A percentile compares a stretch with the other conserved stretches of the same genome.
Evolutionary conservation across 2,797 vertebrate species (phyloP).

Genomic region (Anas bahamensis): DNA sequence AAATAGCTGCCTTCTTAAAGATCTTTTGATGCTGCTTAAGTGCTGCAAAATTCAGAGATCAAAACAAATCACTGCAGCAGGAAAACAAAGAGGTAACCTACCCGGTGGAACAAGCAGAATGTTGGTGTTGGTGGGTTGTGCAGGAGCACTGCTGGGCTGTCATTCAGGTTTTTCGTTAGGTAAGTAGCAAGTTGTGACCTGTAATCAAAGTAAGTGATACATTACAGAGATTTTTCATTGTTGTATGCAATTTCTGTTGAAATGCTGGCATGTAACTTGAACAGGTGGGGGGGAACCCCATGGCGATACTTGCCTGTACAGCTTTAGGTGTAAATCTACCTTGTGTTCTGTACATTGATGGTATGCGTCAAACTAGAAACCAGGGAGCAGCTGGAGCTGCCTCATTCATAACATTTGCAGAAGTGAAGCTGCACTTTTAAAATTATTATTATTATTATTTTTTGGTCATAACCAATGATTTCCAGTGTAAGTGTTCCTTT

Average conservation of each 20-base stretch:
- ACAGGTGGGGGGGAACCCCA: neutral
- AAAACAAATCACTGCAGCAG: neutral
- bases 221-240: neutral
- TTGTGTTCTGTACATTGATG: neutral
- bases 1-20: neutral
- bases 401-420: neutral
- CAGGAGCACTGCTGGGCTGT: neutral
- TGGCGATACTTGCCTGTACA: slow-evolving; percentile 29
- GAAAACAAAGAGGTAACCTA: neutral
- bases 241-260: neutral
- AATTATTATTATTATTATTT: no score
- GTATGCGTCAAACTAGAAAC: neutral
- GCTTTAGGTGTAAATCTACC: neutral
- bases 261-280: neutral
- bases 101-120: neutral
- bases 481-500: neutral
- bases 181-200: slow-evolving; percentile 17
- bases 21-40: neutral
- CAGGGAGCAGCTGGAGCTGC: neutral
- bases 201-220: neutral
- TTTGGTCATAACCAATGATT: neutral
- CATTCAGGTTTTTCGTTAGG: neutral
- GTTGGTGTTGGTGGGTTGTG: neutral
- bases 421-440: neutral
- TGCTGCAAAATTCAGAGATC: neutral